Conservation (phyloP, 2,113 vertebrate genomes). For the Tragulus kanchil region DNA sequence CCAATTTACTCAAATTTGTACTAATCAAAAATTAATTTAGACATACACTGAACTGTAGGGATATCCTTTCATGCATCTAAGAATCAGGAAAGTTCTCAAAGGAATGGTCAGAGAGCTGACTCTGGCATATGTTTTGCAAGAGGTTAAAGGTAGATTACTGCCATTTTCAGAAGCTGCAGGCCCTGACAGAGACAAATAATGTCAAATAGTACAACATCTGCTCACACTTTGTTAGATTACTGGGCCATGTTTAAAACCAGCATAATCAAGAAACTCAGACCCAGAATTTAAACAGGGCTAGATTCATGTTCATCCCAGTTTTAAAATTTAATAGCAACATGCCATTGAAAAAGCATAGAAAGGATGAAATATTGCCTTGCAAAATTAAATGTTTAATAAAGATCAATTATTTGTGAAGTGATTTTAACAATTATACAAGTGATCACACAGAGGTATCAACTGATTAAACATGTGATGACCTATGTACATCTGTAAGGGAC, state of each 20-base stretch:
- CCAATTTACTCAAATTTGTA: neutral
- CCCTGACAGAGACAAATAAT: neutral
- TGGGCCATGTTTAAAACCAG: too few species aligned
- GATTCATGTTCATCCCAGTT: accelerated
- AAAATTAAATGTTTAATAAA: neutral
- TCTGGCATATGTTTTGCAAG: neutral
- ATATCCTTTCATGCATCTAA: neutral
- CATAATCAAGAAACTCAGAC: neutral
- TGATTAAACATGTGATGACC: neutral
- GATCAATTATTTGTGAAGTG: neutral
- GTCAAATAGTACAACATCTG: neutral
- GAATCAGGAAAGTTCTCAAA: neutral
- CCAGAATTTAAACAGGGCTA: accelerated
- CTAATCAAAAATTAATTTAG: neutral
- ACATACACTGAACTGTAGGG: neutral
- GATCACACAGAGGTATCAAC: neutral
- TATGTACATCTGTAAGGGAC: neutral
- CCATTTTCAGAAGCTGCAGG: neutral
- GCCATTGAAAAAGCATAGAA: neutral
- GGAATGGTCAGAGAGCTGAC: neutral
- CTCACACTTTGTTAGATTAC: too few species aligned
- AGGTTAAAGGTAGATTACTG: neutral
- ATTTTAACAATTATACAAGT: neutral
- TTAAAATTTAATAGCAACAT: accelerated
- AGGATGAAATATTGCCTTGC: neutral